Percentiles rank a stretch among this genome's conserved stretches.
Evolutionary conservation across 2,888 invertebrate species (phyloP).

Genomic region (Platypus cylindrus): DNA sequence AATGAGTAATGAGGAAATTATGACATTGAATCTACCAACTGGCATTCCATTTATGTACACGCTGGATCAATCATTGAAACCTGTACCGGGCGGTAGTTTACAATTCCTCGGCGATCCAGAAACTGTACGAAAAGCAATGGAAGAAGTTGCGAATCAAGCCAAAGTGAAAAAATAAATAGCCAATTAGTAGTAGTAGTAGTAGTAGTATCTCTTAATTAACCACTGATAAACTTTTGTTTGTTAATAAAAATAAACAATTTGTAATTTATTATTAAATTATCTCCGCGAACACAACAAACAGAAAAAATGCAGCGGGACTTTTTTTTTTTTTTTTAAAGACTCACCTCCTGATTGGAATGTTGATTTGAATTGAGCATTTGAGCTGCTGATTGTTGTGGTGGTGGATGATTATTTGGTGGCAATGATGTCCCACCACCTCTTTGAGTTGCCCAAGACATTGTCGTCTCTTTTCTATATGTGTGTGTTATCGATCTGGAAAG

Average conservation of each 20-base stretch:
- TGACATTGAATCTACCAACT: slow-evolving; percentile 48
- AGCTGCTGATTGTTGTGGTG: too few species aligned
- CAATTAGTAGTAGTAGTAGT: background rate
- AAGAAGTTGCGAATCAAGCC: slow-evolving; percentile 46
- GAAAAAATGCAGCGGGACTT: background rate
- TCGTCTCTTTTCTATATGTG: too few species aligned
- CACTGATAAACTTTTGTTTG: background rate
- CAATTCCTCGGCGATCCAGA: slow-evolving; percentile 50
- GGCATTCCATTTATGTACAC: slow-evolving; percentile 52
- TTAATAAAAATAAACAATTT: background rate
- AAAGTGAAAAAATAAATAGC: slow-evolving; percentile 37
- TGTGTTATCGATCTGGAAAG: too few species aligned
- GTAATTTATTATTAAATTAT: too few species aligned
- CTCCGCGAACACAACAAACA: background rate
- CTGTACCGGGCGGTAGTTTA: slow-evolving; percentile 44
- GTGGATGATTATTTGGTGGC: too few species aligned
- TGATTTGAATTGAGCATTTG: slow-evolving; percentile 35
- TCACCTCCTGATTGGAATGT: slow-evolving; percentile 30
- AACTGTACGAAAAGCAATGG: slow-evolving; percentile 47
- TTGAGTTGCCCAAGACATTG: too few species aligned
- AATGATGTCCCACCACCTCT: too few species aligned
- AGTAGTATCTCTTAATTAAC: background rate
- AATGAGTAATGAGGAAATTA: slow-evolving; percentile 44
- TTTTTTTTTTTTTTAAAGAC: slow-evolving; percentile 4
- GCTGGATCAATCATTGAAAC: slow-evolving; percentile 42